Conservation (phyloP, 2,797 vertebrate species). For the Balearica regulorum region DNA sequence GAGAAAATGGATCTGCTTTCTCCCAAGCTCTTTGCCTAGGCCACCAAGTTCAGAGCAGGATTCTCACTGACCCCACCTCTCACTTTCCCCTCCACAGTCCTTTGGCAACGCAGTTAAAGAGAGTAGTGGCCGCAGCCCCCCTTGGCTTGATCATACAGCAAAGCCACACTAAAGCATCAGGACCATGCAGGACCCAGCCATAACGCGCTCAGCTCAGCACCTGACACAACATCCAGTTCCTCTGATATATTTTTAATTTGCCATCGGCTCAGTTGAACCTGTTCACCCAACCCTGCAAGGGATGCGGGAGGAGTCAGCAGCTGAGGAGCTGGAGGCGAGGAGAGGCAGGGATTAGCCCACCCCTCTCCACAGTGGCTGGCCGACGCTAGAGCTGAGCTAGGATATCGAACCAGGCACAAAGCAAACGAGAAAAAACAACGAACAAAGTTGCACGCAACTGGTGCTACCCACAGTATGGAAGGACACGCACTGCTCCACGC, state of each 20-base stretch:
- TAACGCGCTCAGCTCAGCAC: not conserved
- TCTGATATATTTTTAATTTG: not conserved
- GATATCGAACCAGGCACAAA: not conserved
- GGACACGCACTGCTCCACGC: not conserved
- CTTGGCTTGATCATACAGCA: not conserved
- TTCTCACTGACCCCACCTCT: not conserved
- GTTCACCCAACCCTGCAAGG: not conserved
- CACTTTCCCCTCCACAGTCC: not conserved
- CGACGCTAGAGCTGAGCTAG: not conserved
- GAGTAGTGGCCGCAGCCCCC: not conserved
- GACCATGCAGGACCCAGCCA: accelerated
- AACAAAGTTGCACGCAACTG: not conserved
- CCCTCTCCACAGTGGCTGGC: not conserved
- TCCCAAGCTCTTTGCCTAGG: not conserved
- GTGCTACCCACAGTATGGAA: not conserved
- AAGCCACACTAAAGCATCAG: not conserved
- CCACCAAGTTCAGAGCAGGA: not conserved
- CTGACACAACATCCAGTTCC: not conserved
- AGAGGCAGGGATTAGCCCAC: not conserved
- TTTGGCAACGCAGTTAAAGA: not conserved
- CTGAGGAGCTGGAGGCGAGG: not conserved
- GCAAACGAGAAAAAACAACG: accelerated
- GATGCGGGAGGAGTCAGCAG: too few relatives aligned
- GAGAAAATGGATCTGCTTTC: not conserved
- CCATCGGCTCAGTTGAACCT: not conserved